phyloP scores from a whole-genome alignment of 2,888 invertebrate species.

The Cryptocephalus primarius region DNA sequence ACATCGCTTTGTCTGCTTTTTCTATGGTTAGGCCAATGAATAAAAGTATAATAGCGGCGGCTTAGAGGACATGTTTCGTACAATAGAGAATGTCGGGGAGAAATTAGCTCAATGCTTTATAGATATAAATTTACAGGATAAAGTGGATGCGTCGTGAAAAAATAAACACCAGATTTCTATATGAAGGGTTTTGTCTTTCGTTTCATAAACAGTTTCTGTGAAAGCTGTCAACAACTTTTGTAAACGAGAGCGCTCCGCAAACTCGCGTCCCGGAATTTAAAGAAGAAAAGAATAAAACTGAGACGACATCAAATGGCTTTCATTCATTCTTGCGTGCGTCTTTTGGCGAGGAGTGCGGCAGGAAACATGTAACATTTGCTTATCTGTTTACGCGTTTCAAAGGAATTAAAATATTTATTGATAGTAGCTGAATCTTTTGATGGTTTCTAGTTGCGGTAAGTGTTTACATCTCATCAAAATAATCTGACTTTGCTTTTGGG shows the following conservation, averaged over 20 bases:
- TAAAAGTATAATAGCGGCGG: conserved; percentile 7
- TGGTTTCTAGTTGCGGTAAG: conserved; percentile 28
- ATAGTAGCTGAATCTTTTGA: conserved; percentile 26
- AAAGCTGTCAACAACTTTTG: too few relatives aligned
- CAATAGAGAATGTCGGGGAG: too few relatives aligned
- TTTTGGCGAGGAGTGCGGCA: conserved; percentile 6
- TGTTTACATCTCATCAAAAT: conserved; percentile 29
- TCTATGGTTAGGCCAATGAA: conserved; percentile 15
- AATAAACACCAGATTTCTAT: too few relatives aligned
- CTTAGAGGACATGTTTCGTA: neutral
- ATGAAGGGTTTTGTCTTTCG: too few relatives aligned
- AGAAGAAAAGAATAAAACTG: conserved; percentile 1
- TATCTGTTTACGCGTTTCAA: conserved; percentile 30
- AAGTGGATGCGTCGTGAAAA: too few relatives aligned
- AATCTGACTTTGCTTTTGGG: conserved; percentile 24
- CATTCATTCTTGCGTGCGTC: neutral
- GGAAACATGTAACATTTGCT: conserved; percentile 27
- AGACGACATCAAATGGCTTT: conserved; percentile 1
- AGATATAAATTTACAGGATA: too few relatives aligned
- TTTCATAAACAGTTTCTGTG: too few relatives aligned
- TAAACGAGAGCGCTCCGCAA: too few relatives aligned
- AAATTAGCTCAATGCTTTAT: too few relatives aligned
- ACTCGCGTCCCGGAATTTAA: too few relatives aligned
- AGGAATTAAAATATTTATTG: conserved; percentile 33
- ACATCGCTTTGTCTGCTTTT: conserved; percentile 12